Base-by-base conservation (phyloP, 2,888 invertebrate species). In the Dryobota labecula region DNA sequence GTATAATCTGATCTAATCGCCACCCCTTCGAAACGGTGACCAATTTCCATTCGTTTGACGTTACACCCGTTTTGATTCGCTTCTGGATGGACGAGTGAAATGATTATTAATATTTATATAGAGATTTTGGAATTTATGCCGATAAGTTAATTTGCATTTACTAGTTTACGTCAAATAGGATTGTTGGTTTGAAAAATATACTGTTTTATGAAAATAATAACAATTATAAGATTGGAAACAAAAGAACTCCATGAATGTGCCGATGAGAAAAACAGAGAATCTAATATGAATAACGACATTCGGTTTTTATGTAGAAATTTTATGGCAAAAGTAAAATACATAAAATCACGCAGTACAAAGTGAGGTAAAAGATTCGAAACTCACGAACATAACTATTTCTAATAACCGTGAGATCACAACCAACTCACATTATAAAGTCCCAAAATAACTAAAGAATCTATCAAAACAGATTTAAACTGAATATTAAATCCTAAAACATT, bases 91-190 rank as follows among this genome's bases (percentile, higher is more conserved):
- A 49, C 61, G 84, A 86, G 84, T 82, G 84, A 84, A 88, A 88
- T 89, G 82, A 91, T 90, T 90, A 86, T 90, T 90, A 88, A n/a
- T 49, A 38, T 89, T 87, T 86, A 85, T 86, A 86, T 73, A 73
- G 68, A 76, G 24, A 1, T 57, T 30, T 58, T 45, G 8, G 5
- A 43, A 43, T 74, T 5, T 58, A 20, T 11, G n/a, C 43, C 2
- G 47, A 30, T 51, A 33, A 15, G 8, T 62, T 49, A 7, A 43
- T 61, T 51, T 20, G 5, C 18, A 20, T 38, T 8, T 33, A 24
- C 5, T 33, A 41, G 5, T 73, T n/a, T 18, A n/a, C 8, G 24
- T 30, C 8, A 51, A 27, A 51, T 15, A 51, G 7, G 49, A 2
- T 24, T 24, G 0, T 6, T 24, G 49, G 24, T 49, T 49, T 24